These are phyloP conservation scores for Mastomys coucha DNA, from an alignment of 2,113 vertebrate genomes.

Conservation along the genomic window DNA sequence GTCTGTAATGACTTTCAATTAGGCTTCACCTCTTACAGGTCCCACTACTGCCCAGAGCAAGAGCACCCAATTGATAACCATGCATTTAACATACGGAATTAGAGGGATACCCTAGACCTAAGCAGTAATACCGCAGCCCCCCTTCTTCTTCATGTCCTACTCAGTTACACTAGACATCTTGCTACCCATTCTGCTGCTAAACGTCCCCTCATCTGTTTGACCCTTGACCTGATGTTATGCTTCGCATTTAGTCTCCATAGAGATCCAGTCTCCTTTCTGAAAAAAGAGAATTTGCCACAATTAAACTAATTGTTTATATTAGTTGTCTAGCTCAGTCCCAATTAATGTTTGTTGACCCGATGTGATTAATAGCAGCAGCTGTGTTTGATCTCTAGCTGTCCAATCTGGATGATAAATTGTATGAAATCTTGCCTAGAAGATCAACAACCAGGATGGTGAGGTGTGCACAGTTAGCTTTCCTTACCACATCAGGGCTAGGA, in stretches of 20 bases:
- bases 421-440: neutral
- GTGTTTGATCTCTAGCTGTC: neutral
- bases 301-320: neutral
- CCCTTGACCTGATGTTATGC: neutral
- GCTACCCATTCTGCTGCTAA: neutral
- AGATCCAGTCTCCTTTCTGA: neutral
- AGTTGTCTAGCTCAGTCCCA: neutral
- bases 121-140: neutral
- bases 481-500: conserved; percentile 50
- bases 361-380: neutral
- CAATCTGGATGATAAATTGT: neutral
- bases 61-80: neutral
- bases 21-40: neutral
- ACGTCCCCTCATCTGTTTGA: neutral
- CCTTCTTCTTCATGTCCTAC: neutral
- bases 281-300: neutral
- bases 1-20: neutral
- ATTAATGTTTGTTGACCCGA: neutral
- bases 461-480: neutral
- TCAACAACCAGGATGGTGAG: neutral
- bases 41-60: neutral
- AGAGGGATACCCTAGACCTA: too few species aligned
- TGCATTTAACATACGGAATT: neutral
- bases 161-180: neutral
- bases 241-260: neutral